Base-by-base conservation (phyloP, 2,113 vertebrate genomes). In the Calonectris borealis region DNA sequence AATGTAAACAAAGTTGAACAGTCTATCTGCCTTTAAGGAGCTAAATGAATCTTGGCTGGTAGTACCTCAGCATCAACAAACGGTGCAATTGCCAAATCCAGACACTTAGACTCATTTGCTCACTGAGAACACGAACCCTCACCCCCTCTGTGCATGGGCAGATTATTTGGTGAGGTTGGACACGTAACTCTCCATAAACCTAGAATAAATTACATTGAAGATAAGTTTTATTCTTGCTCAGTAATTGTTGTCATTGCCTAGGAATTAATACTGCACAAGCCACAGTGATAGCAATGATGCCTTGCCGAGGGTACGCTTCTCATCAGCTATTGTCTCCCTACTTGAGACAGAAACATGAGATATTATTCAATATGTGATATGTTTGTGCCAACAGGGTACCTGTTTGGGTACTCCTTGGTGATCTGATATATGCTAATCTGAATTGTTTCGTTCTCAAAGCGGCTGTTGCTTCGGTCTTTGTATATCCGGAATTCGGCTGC, bases 401-500 rank as follows among this genome's bases (percentile, higher is more conserved):
- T 99, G 97, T 99, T 99, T 66, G 98, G 97, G 88, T 99, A 98
- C 95, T 99, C 99, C 96, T 99, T 99, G 98, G 98, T 99, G 98
- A 99, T 99, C 96, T 99, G 99, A 95, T 99, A 99, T 83, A 99
- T 98, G 86, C 98, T 98, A 62, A 99, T 99, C 97, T 99, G 99
- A 91, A 99, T 98, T 10, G 99, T 99, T 94, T 99, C 98, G 29
- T 99, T 99, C 97, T 98, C 99, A 78, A 99, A 99, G 90, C 99
- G 98, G 57, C 89, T 97, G 93, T 98, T 98, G 97, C 99, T 99
- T 95, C 98, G 98, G 91, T 99, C 99, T 97, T 99, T 99, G 96
- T 99, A 99, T 97, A 99, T 99, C 44, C 99, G 98, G 97, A 99
- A 99, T 95, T 99, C 99, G 1, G 99, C 99, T 11, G 99, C 99